phyloP scores from a whole-genome alignment of 2,888 invertebrate species.

The Heteromurus nitidus region DNA sequence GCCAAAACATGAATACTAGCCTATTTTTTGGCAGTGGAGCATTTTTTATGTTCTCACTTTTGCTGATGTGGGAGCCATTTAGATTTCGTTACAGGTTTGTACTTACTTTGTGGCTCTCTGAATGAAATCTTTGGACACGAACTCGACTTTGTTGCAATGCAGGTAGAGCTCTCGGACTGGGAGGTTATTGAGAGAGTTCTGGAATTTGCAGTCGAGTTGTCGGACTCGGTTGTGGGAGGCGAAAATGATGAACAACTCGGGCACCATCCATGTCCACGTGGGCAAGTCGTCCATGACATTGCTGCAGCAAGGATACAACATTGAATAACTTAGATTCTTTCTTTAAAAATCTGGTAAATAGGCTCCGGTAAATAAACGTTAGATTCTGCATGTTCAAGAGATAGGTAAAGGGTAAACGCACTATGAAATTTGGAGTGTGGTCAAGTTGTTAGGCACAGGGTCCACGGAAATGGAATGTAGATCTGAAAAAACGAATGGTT shows the following conservation, averaged over 20 bases:
- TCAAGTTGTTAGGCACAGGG: conserved; percentile 83
- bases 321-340: not conserved
- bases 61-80: too few species aligned
- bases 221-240: conserved; percentile 72
- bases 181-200: conserved; percentile 70
- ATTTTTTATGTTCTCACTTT: too few species aligned
- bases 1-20: too few species aligned
- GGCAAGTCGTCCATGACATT: conserved; percentile 72
- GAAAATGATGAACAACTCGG: conserved; percentile 70
- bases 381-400: too few species aligned
- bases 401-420: conserved; percentile 75
- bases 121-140: conserved; percentile 72
- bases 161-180: conserved; percentile 72
- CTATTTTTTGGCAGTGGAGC: too few species aligned
- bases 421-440: conserved; percentile 87
- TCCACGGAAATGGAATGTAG: conserved; percentile 83
- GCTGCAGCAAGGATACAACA: conserved; percentile 41
- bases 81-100: too few species aligned
- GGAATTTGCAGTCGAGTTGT: conserved; percentile 73
- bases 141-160: conserved; percentile 72
- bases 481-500: conserved; percentile 81
- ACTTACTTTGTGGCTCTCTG: conserved; percentile 71
- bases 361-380: too few species aligned
- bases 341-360: too few species aligned
- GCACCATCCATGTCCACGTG: conserved; percentile 72